A percentile compares a stretch with the other conserved stretches of the same genome.
These are phyloP conservation scores for Alosa sapidissima DNA, from an alignment of 2,797 vertebrate species.

Conservation along the genomic window DNA sequence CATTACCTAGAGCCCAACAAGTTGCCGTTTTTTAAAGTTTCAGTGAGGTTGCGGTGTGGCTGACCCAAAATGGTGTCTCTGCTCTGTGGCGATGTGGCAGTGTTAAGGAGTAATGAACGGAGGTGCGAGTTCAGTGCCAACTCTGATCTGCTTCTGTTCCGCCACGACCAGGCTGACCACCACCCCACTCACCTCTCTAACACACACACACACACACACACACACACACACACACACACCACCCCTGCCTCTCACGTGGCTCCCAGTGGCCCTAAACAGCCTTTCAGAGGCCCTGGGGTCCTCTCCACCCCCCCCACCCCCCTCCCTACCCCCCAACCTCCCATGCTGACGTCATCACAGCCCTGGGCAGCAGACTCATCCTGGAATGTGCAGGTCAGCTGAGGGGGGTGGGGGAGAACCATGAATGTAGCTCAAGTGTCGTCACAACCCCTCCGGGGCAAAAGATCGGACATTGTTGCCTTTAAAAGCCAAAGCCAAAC, in stretches of 20 bases:
- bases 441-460: slow-evolving; percentile 5
- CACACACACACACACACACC: slow-evolving; percentile 9
- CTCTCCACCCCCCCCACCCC: not conserved
- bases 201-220: not conserved
- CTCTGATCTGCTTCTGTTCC: slow-evolving; percentile 51
- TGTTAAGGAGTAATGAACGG: slow-evolving; percentile 24
- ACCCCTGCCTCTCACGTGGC: not conserved
- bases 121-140: slow-evolving; percentile 38
- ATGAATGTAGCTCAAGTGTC: not conserved
- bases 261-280: slow-evolving; percentile 13
- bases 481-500: not conserved
- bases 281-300: slow-evolving; percentile 8
- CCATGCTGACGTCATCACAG: slow-evolving; percentile 43
- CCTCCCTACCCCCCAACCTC: not conserved
- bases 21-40: not conserved
- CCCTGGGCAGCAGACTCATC: slow-evolving; percentile 37
- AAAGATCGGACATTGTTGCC: not conserved
- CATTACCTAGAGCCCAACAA: not conserved
- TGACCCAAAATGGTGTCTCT: not conserved
- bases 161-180: slow-evolving; percentile 20
- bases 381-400: slow-evolving; percentile 32
- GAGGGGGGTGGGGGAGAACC: not conserved
- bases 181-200: not conserved
- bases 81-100: not conserved
- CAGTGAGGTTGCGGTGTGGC: not conserved